These are phyloP conservation scores for Melanotus villosus DNA, from an alignment of 2,888 invertebrate genomes.

Conservation along the genomic window DNA sequence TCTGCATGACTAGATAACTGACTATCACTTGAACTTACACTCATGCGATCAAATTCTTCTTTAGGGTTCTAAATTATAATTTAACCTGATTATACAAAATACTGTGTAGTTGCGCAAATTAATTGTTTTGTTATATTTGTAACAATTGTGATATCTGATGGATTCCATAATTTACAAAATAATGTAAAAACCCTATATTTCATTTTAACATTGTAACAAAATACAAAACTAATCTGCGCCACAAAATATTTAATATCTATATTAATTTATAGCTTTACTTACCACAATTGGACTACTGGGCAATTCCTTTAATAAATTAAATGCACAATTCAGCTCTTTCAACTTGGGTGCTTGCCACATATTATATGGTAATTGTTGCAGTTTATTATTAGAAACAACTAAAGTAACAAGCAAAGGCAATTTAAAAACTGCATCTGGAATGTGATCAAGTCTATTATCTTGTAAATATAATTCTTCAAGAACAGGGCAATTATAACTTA, in stretches of 20 bases:
- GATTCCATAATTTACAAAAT: no score
- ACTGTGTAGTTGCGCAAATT: no score
- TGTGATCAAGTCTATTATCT: constrained; percentile 87
- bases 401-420: constrained; percentile 84
- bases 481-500: constrained; percentile 80
- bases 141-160: no score
- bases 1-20: constrained; percentile 66
- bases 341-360: constrained; percentile 91
- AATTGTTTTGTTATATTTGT: no score
- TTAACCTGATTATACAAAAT: no score
- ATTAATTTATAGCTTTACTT: no score
- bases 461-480: constrained; percentile 93
- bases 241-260: no score
- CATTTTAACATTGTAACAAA: no score
- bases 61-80: constrained; percentile 59
- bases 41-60: constrained; percentile 65
- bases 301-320: constrained; percentile 88
- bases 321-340: constrained; percentile 89
- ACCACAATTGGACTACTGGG: constrained; percentile 73
- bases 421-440: constrained; percentile 87
- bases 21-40: constrained; percentile 67
- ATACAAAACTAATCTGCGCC: no score
- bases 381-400: constrained; percentile 95
- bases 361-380: constrained; percentile 84
- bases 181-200: no score